Evolutionary conservation across 2,888 invertebrate genomes (phyloP), one percentile per base, ranked within the genome.

Genomic region (Tricholauxania praeusta): DNA sequence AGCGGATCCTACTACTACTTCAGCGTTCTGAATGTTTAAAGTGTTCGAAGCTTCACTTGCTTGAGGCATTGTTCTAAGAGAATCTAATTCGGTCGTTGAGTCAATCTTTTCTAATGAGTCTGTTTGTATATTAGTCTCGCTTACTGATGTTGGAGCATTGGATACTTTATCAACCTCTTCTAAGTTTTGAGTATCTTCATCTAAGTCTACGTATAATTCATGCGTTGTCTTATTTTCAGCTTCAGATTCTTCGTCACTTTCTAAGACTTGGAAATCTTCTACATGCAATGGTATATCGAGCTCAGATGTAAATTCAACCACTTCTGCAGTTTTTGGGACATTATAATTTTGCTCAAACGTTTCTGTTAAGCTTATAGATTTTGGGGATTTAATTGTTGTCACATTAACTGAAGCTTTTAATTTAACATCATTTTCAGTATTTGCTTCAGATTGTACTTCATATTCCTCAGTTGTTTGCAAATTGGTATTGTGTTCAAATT

Each of bases 101-200:
- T 67, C 71, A 55, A 53, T 67, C 51, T 22, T 19, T 12, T n/a
- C 59, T 12, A 53, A 64, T 8, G 72, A 73, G 3, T 74, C 65
- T 22, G 68, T 60, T 51, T 77, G 74, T 17, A 78, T 74, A 19
- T 76, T 64, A 15, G 69, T 71, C 15, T 76, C 82, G 66, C 81
- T 82, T 0, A 77, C 77, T 6, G 79, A 79, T n/a, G 81, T 82
- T 63, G 82, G 79, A 15, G 81, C 79, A 22, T 81, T 77, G 14
- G 79, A 74, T 1, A 73, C 78, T 0, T 76, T 71, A 0, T 72
- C 73, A 0, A 78, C 74, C 5, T 71, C 73, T 8, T 1, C 3
- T 28, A 28, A 2, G 28, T 28, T 28, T 28, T 28, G 28, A 28
- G 4, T 28, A 28, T 28, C 28, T 28, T 28, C 28, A 28, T 28